Evolutionary conservation across 2,888 invertebrate genomes (phyloP).

Genomic region (Caenorhabditis becei): DNA sequence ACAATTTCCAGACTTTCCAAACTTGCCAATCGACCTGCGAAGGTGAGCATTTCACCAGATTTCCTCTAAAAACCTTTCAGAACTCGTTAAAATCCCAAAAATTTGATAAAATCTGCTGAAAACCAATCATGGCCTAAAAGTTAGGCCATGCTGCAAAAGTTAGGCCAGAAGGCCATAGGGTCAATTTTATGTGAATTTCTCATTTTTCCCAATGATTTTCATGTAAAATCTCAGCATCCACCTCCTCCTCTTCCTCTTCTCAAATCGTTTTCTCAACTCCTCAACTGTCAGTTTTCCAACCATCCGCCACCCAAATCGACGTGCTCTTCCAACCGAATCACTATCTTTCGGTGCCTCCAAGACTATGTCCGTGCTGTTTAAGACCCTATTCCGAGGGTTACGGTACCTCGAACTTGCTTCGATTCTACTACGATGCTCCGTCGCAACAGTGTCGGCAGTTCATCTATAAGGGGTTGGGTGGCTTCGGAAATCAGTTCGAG

Average conservation of each 20-base stretch:
- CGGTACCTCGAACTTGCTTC: conserved; percentile 68
- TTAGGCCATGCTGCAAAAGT: too few species aligned
- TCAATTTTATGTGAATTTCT: neutral
- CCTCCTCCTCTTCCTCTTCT: conserved; percentile 29
- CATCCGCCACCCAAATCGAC: conserved; percentile 53
- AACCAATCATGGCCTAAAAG: conserved; percentile 1
- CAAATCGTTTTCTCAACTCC: conserved; percentile 44
- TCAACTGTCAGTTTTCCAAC: conserved; percentile 48
- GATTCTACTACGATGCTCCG: conserved; percentile 76
- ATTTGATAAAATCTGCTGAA: too few species aligned
- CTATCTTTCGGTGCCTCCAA: conserved; percentile 46
- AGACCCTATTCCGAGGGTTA: conserved; percentile 74
- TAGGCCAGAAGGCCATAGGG: neutral
- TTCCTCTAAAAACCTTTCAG: neutral
- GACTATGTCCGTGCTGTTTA: conserved; percentile 70
- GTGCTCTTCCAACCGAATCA: conserved; percentile 61
- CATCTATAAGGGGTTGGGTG: conserved; percentile 71
- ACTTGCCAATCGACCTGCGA: conserved; percentile 80
- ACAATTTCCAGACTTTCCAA: conserved; percentile 81
- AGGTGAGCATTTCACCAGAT: conserved; percentile 68
- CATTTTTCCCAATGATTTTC: neutral
- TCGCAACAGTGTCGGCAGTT: conserved; percentile 73
- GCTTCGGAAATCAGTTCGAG: conserved; percentile 78
- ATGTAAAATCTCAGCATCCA: conserved; percentile 2
- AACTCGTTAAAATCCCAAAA: too few species aligned